Conservation (phyloP, 2,797 vertebrate genomes). For the Limosa lapponica region DNA sequence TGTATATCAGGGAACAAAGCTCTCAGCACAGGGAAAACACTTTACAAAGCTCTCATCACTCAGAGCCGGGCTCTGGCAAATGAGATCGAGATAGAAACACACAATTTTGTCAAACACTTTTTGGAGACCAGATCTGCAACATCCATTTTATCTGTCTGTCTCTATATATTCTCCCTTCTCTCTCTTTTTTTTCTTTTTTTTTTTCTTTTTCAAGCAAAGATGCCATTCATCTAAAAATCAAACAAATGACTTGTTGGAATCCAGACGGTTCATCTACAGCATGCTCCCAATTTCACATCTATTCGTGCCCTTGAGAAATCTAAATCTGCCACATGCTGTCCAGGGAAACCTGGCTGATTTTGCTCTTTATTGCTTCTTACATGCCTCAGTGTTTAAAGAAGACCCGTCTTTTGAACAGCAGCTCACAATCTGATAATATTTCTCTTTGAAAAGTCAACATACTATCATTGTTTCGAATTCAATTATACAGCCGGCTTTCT, state of each 20-base stretch:
- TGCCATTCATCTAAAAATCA: background rate
- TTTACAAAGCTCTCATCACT: background rate
- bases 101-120: background rate
- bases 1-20: conserved; percentile 22
- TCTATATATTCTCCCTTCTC: background rate
- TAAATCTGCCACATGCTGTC: conserved; percentile 29
- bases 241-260: background rate
- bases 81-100: fast-evolving
- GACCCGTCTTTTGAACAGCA: conserved; percentile 59
- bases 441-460: conserved; percentile 71
- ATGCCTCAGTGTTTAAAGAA: conserved; percentile 50
- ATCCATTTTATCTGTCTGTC: background rate
- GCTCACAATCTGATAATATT: conserved; percentile 70
- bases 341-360: conserved; percentile 1
- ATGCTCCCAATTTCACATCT: conserved; percentile 14
- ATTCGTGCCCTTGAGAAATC: conserved; percentile 16
- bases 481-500: conserved; percentile 43
- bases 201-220: background rate
- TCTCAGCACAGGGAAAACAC: background rate
- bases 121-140: background rate
- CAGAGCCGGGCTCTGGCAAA: background rate
- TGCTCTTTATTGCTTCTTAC: conserved; percentile 54
- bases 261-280: background rate
- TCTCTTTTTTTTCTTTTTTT: background rate
- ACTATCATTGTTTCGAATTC: conserved; percentile 66